These are phyloP conservation scores for Idaea aversata DNA, from an alignment of 2,888 invertebrate species.

Conservation along the genomic window DNA sequence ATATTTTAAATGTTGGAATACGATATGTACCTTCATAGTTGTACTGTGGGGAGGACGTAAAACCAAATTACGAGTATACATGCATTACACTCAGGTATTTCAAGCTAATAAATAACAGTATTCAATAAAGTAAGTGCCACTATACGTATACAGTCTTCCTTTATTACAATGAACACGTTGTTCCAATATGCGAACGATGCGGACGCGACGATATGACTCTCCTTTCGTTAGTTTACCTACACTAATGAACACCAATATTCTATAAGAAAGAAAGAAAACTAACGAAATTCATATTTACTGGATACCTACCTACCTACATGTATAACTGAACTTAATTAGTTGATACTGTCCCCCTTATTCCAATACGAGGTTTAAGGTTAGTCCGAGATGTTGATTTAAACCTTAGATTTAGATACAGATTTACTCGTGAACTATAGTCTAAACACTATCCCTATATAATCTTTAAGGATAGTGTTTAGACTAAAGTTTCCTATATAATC, in stretches of 20 bases:
- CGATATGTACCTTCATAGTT: constrained; percentile 57
- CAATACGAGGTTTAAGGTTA: too few species aligned
- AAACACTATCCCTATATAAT: too few species aligned
- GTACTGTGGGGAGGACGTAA: constrained; percentile 55
- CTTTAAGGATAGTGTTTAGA: too few species aligned
- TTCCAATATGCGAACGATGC: constrained; percentile 4
- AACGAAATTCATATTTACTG: background rate
- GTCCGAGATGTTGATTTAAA: too few species aligned
- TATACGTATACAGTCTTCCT: constrained; percentile 28
- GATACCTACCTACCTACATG: background rate
- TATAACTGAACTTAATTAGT: background rate
- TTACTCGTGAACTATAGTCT: too few species aligned
- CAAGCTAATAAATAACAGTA: constrained; percentile 45
- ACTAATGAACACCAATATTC: background rate
- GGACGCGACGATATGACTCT: too few species aligned
- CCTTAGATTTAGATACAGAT: too few species aligned
- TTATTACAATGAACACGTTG: constrained; percentile 30
- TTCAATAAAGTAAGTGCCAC: constrained; percentile 47
- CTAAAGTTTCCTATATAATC: too few species aligned
- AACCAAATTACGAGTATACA: constrained; percentile 55
- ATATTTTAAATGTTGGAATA: constrained; percentile 67
- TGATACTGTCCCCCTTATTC: too few species aligned
- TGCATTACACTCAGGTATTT: constrained; percentile 42
- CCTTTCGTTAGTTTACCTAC: background rate
- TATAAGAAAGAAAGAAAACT: background rate